Conservation (phyloP, 2,797 vertebrate species). For the Chelidonichthys spinosus region DNA sequence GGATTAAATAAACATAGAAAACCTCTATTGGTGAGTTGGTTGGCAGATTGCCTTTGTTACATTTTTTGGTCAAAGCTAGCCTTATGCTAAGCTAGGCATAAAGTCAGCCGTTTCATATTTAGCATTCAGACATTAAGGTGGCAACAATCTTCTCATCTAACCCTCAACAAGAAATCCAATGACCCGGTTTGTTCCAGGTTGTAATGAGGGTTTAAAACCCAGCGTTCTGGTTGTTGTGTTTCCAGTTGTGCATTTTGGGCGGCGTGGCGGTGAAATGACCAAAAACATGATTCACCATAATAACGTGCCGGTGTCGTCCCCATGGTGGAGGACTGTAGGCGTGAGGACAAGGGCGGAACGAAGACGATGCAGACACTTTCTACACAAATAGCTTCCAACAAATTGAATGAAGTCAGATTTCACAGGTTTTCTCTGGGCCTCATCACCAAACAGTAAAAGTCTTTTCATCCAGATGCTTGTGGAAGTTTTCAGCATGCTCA, state of each 20-base stretch:
- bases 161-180: too few species aligned
- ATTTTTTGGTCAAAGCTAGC: not conserved
- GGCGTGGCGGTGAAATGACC: not conserved
- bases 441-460: not conserved
- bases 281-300: not conserved
- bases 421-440: not conserved
- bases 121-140: not conserved
- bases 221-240: not conserved
- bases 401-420: not conserved
- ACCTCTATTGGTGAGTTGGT: not conserved
- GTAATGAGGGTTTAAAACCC: too few species aligned
- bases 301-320: not conserved
- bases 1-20: not conserved
- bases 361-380: not conserved
- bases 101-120: not conserved
- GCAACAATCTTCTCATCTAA: not conserved
- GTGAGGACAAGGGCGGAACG: conserved; percentile 27
- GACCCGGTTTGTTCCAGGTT: too few species aligned
- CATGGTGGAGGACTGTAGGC: not conserved
- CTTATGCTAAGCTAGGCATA: not conserved
- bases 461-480: conserved; percentile 18
- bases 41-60: not conserved
- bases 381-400: not conserved
- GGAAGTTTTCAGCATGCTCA: not conserved
- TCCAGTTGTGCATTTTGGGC: not conserved